Evolutionary conservation across 1,140 invertebrate genomes (phyloP).

Genomic region (Neodiprion lecontei): DNA sequence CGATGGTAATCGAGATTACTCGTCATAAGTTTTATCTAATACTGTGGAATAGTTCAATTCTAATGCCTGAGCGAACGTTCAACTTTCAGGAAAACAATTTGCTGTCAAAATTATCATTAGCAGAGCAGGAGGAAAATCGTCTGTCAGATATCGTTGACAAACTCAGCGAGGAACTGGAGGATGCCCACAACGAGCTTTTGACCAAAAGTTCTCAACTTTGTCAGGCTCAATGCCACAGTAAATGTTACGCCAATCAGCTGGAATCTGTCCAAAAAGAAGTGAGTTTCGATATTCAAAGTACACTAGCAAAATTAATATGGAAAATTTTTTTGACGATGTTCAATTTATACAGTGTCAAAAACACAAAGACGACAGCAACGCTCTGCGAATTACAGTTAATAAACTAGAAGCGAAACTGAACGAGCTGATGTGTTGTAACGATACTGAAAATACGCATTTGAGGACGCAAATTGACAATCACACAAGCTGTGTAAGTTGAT

Average conservation of each 20-base stretch:
- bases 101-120: conserved; percentile 27
- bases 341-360: neutral
- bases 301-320: no score
- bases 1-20: conserved; percentile 30
- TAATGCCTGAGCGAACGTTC: neutral
- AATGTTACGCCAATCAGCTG: conserved; percentile 31
- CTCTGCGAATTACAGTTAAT: neutral
- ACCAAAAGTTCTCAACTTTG: conserved; percentile 32
- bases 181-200: conserved; percentile 29
- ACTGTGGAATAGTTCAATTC: neutral
- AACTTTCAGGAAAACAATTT: conserved; percentile 39
- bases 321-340: no score
- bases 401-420: neutral
- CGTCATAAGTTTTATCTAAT: neutral
- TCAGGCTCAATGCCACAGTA: conserved; percentile 33
- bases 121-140: conserved; percentile 31
- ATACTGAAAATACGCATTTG: neutral
- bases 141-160: conserved; percentile 32
- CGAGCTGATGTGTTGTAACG: neutral
- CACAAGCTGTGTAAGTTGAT: neutral
- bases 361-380: neutral
- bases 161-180: conserved; percentile 38
- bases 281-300: neutral
- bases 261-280: conserved; percentile 35
- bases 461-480: neutral